Conservation (phyloP, 1,140 invertebrate species). For the Pantala flavescens region DNA sequence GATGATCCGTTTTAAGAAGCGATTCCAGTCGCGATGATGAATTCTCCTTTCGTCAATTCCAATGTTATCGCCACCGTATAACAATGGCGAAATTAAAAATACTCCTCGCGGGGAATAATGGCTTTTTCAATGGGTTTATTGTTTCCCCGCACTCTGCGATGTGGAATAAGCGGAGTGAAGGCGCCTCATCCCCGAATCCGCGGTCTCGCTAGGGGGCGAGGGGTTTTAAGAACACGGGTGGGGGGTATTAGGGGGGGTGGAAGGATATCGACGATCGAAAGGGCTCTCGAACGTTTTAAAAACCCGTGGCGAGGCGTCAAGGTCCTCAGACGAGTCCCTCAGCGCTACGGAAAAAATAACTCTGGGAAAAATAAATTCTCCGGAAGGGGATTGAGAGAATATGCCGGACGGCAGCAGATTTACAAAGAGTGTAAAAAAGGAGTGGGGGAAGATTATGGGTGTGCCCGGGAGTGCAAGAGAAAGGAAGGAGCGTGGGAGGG, state of each 20-base stretch:
- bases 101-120: slow-evolving; percentile 3
- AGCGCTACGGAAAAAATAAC: too few species aligned
- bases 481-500: too few species aligned
- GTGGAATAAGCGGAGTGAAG: background rate
- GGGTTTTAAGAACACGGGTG: background rate
- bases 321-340: too few species aligned
- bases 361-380: too few species aligned
- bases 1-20: slow-evolving; percentile 5
- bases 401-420: too few species aligned
- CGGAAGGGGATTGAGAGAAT: too few species aligned
- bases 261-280: background rate
- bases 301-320: too few species aligned
- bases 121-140: slow-evolving; percentile 10
- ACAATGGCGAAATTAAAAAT: slow-evolving; percentile 10
- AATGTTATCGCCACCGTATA: slow-evolving; percentile 5
- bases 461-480: too few species aligned
- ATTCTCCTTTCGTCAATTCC: slow-evolving; percentile 1
- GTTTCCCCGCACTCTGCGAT: background rate
- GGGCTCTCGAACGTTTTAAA: background rate
- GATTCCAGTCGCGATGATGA: background rate
- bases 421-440: too few species aligned
- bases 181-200: background rate
- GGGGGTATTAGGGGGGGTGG: background rate
- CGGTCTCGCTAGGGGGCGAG: too few species aligned
- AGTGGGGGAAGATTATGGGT: too few species aligned